Base-by-base conservation (phyloP, 2,113 vertebrate species). In the Nycticryphes semicollaris region DNA sequence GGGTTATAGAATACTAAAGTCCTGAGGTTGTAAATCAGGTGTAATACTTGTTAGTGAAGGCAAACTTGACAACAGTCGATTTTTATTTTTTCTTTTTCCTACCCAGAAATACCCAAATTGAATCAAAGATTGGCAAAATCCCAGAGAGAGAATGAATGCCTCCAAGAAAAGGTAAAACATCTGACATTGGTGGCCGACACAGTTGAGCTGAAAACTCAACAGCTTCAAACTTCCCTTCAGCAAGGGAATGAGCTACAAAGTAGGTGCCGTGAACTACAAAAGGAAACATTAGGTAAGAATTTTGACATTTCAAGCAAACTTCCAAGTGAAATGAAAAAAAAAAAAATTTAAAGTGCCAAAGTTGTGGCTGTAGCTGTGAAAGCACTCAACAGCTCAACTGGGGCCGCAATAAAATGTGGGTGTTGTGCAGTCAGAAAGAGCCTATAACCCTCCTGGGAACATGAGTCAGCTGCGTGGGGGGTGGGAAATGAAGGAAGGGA, bases 221-320 rank as follows among this genome's bases (percentile, higher is more conserved):
- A 98, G 95, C 98, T 98, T 50, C 94, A 98, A 48, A 91, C 87
- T 23, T 97, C 96, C 10, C 96, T 97, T 39, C 97, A 98, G 92
- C 97, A 97, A 57, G 98, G 98, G 77, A 95, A 66, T 3, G 97
- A 97, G 88, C 94, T 98, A 14, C 98, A 98, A 87, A 97, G 69
- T 12, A 98, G 97, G 35, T 98, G 98, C 87, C 96, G 91, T 12
- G 96, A 98, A 27, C 95, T 98, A 31, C 97, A 98, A 51, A 97
- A 97, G 83, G 97, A 98, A 85, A 97, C 96, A 7, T 60, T 98
- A 92, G 98, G 99, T 98, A 97, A 97, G 63, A 70, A 35, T 56
- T 85, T 68, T 48, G 62, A 28, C 31, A 4, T 79, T 80, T 33
- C 70, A n/a, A 77, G 39, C 30, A 75, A 88, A 67, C 15, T 37